Conservation (phyloP, 1,140 invertebrate species). For the Hypsibius dujardini region DNA sequence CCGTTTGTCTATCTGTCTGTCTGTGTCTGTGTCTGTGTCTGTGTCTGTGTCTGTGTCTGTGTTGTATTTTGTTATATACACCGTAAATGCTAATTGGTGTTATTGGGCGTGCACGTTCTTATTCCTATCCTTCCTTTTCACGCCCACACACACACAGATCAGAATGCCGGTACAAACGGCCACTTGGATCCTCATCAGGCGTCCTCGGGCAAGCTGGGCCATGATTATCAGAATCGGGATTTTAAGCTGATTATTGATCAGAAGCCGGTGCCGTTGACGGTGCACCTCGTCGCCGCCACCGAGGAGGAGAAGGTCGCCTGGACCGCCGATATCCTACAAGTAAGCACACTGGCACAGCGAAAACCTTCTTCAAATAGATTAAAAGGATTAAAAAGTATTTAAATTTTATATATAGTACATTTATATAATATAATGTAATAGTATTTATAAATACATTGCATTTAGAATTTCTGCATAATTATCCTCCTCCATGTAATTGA, state of each 20-base stretch:
- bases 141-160: not conserved
- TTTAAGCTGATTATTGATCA: conserved; percentile 67
- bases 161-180: not conserved
- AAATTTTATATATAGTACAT: no score
- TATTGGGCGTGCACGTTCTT: no score
- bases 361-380: not conserved
- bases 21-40: no score
- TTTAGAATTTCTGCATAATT: no score
- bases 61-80: no score
- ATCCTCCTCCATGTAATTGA: conserved; percentile 22
- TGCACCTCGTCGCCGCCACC: conserved; percentile 61
- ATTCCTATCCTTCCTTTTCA: not conserved
- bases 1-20: no score
- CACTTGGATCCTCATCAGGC: conserved; percentile 21
- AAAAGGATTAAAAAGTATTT: no score
- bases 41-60: no score
- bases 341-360: conserved; percentile 26
- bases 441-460: no score
- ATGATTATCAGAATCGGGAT: conserved; percentile 55
- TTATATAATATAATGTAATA: no score
- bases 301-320: conserved; percentile 78
- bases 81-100: no score
- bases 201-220: not conserved
- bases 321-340: conserved; percentile 75
- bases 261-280: conserved; percentile 42